Evolutionary conservation across 2,797 vertebrate genomes (phyloP), one percentile per base, ranked within the genome.

Genomic region (Hipposideros larvatus): DNA sequence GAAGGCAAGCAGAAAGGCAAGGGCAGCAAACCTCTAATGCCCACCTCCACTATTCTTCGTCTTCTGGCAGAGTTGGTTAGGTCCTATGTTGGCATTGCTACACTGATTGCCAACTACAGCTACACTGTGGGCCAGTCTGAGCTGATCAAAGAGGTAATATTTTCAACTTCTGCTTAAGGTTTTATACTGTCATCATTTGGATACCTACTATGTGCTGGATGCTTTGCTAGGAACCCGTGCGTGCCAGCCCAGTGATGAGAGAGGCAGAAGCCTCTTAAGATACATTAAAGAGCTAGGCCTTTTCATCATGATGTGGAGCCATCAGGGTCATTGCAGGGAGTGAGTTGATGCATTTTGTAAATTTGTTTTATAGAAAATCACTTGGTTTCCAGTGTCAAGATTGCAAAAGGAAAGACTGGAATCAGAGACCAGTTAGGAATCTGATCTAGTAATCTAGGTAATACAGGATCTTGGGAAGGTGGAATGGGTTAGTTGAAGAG

Each of bases 1-100:
- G 99, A 99, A 95, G 98, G 98, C 98, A 99, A 99, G 75, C 99
- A 99, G 43, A 99, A 99, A 95, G 99, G 99, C 14, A 99, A 99
- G 96, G 99, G 99, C 88, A 99, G 99, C 98, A 99, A 99, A 97
- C 99, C 99, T 53, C 98, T 99, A 96, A 99, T 99, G 99, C 99
- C 99, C n/a, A 99, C 99, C n/a, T 99, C 99, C 94, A 99, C 99
- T 97, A 99, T 99, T 98, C 98, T 99, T 98, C 99, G 99, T 93
- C 99, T 99, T 90, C 98, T 99, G 98, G 99, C 99, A 51, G 99
- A 99, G 98, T 98, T 99, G 79, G 99, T 99, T 84, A 99, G 99
- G 96, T 99, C 99, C n/a, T 99, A 99, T 41, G 99, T 99, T 97
- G 99, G 99, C 96, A 99, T 99, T 0, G 99, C 99, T 94, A 99